phyloP scores from a whole-genome alignment of 2,797 vertebrate species.

The Crocidura indochinensis region DNA sequence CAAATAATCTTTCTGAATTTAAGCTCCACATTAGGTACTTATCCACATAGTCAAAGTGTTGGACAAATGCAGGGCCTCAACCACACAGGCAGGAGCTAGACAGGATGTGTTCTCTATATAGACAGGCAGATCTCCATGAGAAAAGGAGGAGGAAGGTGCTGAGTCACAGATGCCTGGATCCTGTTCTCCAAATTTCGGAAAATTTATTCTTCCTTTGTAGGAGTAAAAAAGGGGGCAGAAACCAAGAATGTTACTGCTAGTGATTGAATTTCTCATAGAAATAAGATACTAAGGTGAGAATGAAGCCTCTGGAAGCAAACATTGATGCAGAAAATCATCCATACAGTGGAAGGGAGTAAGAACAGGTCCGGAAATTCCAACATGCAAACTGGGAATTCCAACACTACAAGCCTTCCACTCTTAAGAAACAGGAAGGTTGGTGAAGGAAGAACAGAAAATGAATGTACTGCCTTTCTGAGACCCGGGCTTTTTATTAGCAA shows the following conservation, averaged over 20 bases:
- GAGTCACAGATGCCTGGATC: conserved; percentile 7
- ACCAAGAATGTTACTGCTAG: background rate
- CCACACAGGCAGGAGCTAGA: background rate
- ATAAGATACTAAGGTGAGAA: background rate
- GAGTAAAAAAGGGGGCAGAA: conserved; percentile 23
- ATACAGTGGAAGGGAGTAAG: too few species aligned
- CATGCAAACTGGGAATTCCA: too few species aligned
- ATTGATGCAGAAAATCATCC: too few species aligned
- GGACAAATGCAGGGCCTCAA: background rate
- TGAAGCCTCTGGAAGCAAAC: too few species aligned
- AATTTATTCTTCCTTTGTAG: conserved; percentile 8
- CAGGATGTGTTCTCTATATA: conserved; percentile 17
- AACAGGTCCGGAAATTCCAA: too few species aligned
- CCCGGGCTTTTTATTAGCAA: too few species aligned
- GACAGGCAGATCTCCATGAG: background rate
- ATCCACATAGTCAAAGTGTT: background rate
- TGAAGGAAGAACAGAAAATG: too few species aligned
- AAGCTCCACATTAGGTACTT: background rate
- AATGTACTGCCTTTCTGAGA: too few species aligned
- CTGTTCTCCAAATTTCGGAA: conserved; percentile 49
- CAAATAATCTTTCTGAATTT: background rate
- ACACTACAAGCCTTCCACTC: too few species aligned
- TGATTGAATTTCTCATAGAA: conserved; percentile 19
- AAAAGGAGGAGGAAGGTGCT: background rate
- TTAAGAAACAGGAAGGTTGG: too few species aligned